Evolutionary conservation across 1,140 invertebrate species (phyloP).

Genomic region (Drosophila tani): DNA sequence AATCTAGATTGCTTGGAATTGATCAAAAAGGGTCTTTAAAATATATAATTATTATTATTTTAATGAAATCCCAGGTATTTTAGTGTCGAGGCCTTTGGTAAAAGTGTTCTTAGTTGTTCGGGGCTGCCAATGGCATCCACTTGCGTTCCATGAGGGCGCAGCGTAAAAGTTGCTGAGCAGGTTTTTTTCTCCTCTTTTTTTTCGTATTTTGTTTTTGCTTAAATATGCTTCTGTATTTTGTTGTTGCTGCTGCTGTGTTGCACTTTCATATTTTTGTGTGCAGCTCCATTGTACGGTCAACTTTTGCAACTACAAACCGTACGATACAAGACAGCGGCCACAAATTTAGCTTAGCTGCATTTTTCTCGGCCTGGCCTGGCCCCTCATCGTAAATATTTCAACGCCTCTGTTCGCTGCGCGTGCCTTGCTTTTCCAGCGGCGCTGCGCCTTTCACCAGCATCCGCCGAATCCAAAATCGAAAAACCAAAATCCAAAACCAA

Average conservation of each 20-base stretch:
- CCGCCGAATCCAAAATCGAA: slow-evolving; percentile 4
- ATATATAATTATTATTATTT: no score
- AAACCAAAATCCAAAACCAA: background rate
- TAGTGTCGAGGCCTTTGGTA: background rate
- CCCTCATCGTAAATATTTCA: slow-evolving; percentile 79
- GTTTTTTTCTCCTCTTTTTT: slow-evolving; percentile 41
- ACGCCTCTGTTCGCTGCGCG: slow-evolving; percentile 61
- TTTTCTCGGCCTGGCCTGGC: slow-evolving; percentile 34
- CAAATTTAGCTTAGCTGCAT: slow-evolving; percentile 35
- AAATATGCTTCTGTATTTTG: slow-evolving; percentile 34
- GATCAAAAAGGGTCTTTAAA: background rate
- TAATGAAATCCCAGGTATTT: background rate
- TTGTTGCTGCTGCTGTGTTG: slow-evolving; percentile 40
- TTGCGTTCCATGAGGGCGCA: slow-evolving; percentile 61
- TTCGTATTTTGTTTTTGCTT: slow-evolving; percentile 13
- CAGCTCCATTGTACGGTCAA: slow-evolving; percentile 50
- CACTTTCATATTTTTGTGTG: slow-evolving; percentile 75
- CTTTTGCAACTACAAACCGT: slow-evolving; percentile 58
- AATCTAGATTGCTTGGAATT: background rate
- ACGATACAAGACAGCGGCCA: slow-evolving; percentile 30
- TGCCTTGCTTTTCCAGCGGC: slow-evolving; percentile 43
- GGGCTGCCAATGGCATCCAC: slow-evolving; percentile 63
- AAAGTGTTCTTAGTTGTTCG: slow-evolving; percentile 17
- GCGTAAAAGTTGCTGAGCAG: slow-evolving; percentile 75
- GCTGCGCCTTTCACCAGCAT: slow-evolving; percentile 64